These are phyloP conservation scores for Corbicula japonica DNA, from an alignment of 2,888 invertebrate species.

Conservation along the genomic window DNA sequence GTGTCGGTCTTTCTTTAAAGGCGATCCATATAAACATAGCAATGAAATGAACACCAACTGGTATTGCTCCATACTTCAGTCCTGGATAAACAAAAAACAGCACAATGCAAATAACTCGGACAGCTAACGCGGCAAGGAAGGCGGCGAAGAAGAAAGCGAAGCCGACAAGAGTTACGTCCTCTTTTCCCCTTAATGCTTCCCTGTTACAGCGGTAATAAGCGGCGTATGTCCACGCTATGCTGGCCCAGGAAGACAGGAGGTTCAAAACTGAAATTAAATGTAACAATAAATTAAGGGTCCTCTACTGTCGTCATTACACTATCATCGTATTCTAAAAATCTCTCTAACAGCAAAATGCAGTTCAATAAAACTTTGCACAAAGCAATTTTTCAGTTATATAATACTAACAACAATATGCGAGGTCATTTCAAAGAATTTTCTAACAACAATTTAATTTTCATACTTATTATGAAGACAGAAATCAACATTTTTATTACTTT, in stretches of 20 bases:
- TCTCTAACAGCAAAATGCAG: neutral
- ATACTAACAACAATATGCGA: neutral
- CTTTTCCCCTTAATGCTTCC: constrained; percentile 14
- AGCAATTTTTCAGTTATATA: neutral
- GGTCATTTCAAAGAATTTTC: neutral
- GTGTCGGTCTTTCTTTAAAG: constrained; percentile 32
- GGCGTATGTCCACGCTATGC: constrained; percentile 54
- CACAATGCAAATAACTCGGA: constrained; percentile 24
- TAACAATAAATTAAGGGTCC: neutral
- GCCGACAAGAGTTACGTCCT: constrained; percentile 33
- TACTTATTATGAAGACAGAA: neutral
- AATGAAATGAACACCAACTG: constrained; percentile 8
- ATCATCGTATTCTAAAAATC: neutral
- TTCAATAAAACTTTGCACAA: no score
- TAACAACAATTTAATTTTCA: neutral
- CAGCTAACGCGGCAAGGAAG: constrained; percentile 36
- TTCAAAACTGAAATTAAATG: constrained; percentile 27
- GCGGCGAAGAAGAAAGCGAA: constrained; percentile 28
- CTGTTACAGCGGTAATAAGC: constrained; percentile 45
- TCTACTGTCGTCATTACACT: neutral
- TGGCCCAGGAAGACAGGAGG: constrained; percentile 47
- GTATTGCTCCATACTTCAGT: constrained; percentile 29
- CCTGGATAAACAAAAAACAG: constrained; percentile 34
- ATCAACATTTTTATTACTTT: neutral
- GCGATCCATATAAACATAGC: constrained; percentile 44